Conservation (phyloP, 2,797 vertebrate species). For the Ambastaia sidthimunki region DNA sequence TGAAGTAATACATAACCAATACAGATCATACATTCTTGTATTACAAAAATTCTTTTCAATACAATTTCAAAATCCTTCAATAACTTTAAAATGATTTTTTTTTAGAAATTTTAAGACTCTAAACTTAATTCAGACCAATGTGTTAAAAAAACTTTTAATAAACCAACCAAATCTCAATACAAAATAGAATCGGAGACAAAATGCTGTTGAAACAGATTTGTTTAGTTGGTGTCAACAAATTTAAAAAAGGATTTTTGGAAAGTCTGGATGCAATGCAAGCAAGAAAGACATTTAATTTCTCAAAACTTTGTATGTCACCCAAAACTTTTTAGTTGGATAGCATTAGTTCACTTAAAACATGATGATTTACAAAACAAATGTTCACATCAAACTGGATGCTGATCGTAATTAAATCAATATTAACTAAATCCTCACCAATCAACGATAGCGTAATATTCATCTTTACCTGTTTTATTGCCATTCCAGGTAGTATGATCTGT, state of each 20-base stretch:
- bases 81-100: no score
- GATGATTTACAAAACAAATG: background rate
- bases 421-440: background rate
- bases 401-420: background rate
- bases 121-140: no score
- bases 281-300: no score
- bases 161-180: background rate
- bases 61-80: no score
- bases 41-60: background rate
- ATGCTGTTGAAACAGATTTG: background rate
- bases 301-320: background rate
- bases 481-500: slow-evolving; percentile 54
- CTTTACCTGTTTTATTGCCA: slow-evolving; percentile 79
- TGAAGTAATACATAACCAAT: no score
- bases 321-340: background rate
- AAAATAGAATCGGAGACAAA: background rate
- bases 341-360: background rate
- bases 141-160: background rate
- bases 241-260: background rate
- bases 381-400: background rate
- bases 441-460: background rate
- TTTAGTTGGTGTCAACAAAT: background rate
- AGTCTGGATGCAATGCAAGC: no score
- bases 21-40: background rate
- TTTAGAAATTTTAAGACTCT: no score